Evolutionary conservation across 2,888 invertebrate species (phyloP), one percentile per base, ranked within the genome.

Genomic region (Carterocephalus palaemon): DNA sequence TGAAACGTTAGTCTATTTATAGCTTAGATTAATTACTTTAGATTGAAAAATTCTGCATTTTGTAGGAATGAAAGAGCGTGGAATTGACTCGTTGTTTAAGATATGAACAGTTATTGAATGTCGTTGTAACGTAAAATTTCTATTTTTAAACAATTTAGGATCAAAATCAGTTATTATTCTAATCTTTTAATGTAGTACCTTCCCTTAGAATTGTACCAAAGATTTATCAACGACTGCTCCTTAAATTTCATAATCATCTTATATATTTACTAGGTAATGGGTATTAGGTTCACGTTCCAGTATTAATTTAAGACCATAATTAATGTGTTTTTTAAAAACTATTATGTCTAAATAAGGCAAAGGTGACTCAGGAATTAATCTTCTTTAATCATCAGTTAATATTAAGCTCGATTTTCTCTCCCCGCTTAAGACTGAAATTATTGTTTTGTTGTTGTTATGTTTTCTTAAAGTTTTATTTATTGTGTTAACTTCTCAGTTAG

Each of bases 1-100:
- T 95, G 94, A 93, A 92, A 74, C 92, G 94, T 83, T 94, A 91
- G 86, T 45, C 32, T 45, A 46, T 39, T 8, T 38, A 16, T 8
- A n/a, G n/a, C n/a, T 28, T 52, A 52, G 29, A 33, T 39, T 29
- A 8, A 20, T 16, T 31, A 45, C 36, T 10, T 17, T 29, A 34
- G 50, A 50, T 50, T 49, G 46, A 52, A 54, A 53, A 50, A 42
- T 48, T 34, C 37, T 24, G 20, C 36, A 31, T 45, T 47, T 34
- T 24, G 45, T 37, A 39, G 26, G 28, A 42, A 48, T 49, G 51
- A 51, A 52, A 52, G 23, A 53, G 45, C 28, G 22, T 20, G 26
- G 17, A 42, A 29, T 22, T 22, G 8, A 29, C 22, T 22, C 12
- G 12, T 41, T 38, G 8, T 39, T 39, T 20, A 20, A 22, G n/a